Conservation (phyloP, 2,888 invertebrate species). For the Xylota sylvarum region DNA sequence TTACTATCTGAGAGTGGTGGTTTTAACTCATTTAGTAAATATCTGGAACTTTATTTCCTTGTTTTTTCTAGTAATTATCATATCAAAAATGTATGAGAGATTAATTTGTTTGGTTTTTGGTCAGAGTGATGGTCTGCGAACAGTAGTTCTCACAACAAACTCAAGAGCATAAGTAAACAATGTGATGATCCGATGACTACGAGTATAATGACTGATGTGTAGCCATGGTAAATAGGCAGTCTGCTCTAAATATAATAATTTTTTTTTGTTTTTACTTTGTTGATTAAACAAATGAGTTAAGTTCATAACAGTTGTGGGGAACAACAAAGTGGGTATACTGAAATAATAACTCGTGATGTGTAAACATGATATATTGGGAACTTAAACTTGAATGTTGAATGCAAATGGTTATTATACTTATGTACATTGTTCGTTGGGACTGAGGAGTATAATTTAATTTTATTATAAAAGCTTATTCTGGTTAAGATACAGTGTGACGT, state of each 20-base stretch:
- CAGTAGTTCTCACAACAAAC: conserved; percentile 32
- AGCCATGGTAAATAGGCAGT: conserved; percentile 3
- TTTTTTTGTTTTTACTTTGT: not conserved
- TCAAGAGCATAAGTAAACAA: conserved; percentile 28
- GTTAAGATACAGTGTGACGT: no score
- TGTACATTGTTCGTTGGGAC: no score
- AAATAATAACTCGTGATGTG: conserved; percentile 3
- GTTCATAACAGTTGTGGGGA: conserved; percentile 3
- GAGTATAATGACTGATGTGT: conserved; percentile 6
- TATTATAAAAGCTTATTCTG: no score
- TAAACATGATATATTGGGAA: conserved; percentile 12
- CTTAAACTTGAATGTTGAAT: conserved; percentile 20
- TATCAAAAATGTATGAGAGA: conserved; percentile 27
- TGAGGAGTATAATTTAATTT: no score
- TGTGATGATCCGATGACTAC: not conserved
- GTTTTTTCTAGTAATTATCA: conserved; percentile 36
- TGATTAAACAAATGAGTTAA: conserved; percentile 29
- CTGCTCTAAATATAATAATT: conserved; percentile 27
- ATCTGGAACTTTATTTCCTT: conserved; percentile 11
- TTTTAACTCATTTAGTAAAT: conserved; percentile 3
- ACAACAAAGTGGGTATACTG: conserved; percentile 9
- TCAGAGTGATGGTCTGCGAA: not conserved
- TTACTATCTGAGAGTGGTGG: not conserved
- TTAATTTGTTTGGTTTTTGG: conserved; percentile 28
- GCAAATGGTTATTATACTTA: not conserved